Evolutionary conservation across 1,140 invertebrate species (phyloP).

Genomic region (Zaprionus ghesquierei): DNA sequence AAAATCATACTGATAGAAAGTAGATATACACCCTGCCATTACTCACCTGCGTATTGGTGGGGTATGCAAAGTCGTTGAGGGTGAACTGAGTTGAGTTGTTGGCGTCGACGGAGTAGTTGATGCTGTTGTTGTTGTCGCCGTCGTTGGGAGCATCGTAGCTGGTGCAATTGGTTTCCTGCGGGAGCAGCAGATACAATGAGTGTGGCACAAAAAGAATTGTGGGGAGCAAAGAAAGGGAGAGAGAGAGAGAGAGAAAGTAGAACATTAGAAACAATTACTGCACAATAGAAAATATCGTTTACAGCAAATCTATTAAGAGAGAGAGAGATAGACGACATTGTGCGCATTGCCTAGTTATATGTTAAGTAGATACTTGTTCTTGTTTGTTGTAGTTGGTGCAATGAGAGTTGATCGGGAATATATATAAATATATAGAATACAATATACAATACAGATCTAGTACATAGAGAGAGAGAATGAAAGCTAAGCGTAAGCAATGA

Average conservation of each 20-base stretch:
- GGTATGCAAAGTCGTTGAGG: constrained; percentile 63
- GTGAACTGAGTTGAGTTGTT: constrained; percentile 53
- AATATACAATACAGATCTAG: constrained; percentile 7
- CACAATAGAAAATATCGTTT: neutral
- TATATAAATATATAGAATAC: neutral
- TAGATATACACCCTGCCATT: neutral
- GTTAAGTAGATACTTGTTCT: constrained; percentile 47
- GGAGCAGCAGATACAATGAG: constrained; percentile 4
- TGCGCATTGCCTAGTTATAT: constrained; percentile 68
- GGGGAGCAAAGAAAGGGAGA: neutral
- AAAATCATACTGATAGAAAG: no score
- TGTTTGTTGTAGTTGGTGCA: constrained; percentile 60
- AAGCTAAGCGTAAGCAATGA: constrained; percentile 72
- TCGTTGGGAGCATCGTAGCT: constrained; percentile 53
- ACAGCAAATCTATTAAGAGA: neutral
- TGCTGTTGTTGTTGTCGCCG: constrained; percentile 46
- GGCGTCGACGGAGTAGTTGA: constrained; percentile 59
- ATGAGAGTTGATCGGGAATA: constrained; percentile 50
- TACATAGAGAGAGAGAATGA: constrained; percentile 26
- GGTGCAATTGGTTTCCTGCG: constrained; percentile 62
- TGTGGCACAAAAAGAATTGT: neutral
- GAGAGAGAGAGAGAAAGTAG: neutral
- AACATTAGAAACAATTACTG: constrained; percentile 19
- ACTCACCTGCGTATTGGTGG: constrained; percentile 78
- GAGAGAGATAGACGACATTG: constrained; percentile 67